phyloP scores from a whole-genome alignment of 1,140 invertebrate genomes.

The Conus betulinus region DNA sequence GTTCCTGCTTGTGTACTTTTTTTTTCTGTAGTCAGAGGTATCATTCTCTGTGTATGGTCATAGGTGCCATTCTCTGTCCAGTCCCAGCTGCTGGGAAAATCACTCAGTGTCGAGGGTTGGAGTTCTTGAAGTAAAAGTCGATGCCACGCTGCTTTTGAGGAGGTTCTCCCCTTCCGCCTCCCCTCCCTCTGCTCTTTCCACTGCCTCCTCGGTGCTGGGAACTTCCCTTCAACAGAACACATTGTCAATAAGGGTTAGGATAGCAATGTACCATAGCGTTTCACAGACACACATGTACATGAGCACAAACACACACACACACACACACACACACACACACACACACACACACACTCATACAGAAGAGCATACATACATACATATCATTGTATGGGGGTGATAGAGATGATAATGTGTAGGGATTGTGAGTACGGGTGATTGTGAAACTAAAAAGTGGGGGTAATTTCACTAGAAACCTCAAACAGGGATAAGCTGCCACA shows the following conservation, averaged over 20 bases:
- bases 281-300: neutral
- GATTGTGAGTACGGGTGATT: no score
- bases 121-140: constrained; percentile 56
- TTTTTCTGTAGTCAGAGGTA: neutral
- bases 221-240: neutral
- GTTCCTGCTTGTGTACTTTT: neutral
- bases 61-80: neutral
- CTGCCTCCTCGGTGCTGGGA: neutral
- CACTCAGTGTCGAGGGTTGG: neutral
- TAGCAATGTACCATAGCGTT: neutral
- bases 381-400: no score
- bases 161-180: constrained; percentile 24
- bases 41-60: neutral
- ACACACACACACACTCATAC: neutral
- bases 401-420: no score
- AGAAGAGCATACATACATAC: no score
- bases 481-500: no score
- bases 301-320: neutral
- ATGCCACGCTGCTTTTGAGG: constrained; percentile 50
- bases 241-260: neutral
- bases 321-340: neutral
- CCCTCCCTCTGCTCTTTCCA: constrained; percentile 16
- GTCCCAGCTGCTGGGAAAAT: neutral
- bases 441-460: no score
- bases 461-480: no score